These are phyloP conservation scores for Neuroterus valhalla DNA, from an alignment of 1,140 invertebrate genomes.

Conservation along the genomic window DNA sequence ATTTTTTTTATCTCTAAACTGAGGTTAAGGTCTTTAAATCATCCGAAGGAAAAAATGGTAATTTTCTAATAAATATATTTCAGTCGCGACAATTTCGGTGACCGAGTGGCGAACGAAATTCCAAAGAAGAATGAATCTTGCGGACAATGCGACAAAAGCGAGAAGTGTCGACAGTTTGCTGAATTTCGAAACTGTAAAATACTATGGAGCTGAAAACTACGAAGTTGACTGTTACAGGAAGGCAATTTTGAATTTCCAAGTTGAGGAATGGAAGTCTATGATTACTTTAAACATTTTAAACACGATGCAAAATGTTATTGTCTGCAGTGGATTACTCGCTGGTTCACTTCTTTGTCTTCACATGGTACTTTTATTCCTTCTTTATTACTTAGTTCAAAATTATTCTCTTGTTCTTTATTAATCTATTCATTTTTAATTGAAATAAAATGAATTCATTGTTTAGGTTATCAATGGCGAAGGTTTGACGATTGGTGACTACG, in stretches of 20 bases:
- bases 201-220: conserved; percentile 94
- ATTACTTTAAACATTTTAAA: conserved; percentile 93
- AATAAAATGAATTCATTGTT: conserved; percentile 30
- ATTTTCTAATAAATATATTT: conserved; percentile 45
- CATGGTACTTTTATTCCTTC: conserved; percentile 75
- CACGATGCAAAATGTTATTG: conserved; percentile 91
- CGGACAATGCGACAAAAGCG: conserved; percentile 94
- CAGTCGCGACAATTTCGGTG: conserved; percentile 88
- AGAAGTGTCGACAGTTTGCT: conserved; percentile 96
- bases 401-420: neutral
- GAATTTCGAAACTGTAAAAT: conserved; percentile 99
- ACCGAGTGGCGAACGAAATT: conserved; percentile 98
- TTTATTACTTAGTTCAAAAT: neutral
- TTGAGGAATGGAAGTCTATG: conserved; percentile 90
- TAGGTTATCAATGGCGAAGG: conserved; percentile 78
- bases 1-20: too few species aligned
- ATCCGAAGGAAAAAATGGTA: too few species aligned
- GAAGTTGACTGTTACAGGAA: conserved; percentile 90
- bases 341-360: conserved; percentile 93
- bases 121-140: conserved; percentile 92
- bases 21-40: too few species aligned
- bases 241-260: conserved; percentile 88
- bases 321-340: conserved; percentile 88
- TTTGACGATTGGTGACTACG: conserved; percentile 94
- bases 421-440: conserved; percentile 29